A percentile compares a stretch with the other conserved stretches of the same genome.
Evolutionary conservation across 2,797 vertebrate genomes (phyloP).

Genomic region (Acrossocheilus wenchowensis): DNA sequence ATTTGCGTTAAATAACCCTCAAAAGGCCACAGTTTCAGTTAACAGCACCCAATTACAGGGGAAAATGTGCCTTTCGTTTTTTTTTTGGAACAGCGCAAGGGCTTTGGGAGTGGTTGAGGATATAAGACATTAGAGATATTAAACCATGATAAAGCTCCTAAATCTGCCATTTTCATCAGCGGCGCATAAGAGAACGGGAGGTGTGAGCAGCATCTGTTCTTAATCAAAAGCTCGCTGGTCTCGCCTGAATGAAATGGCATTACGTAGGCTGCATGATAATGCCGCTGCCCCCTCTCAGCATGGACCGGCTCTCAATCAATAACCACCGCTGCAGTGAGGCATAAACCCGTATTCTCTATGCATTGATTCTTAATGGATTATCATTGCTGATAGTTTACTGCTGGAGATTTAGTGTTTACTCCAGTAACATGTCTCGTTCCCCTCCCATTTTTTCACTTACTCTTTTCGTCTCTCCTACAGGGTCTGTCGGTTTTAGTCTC

Average conservation of each 20-base stretch:
- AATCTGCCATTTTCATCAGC: constrained; percentile 48
- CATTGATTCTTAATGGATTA: constrained; percentile 49
- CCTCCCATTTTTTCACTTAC: neutral
- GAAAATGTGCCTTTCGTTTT: constrained; percentile 8
- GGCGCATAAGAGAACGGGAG: constrained; percentile 44
- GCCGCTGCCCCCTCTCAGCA: neutral
- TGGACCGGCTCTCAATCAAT: constrained; percentile 23
- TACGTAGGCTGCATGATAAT: constrained; percentile 51
- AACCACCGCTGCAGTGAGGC: neutral
- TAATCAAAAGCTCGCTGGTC: constrained; percentile 43
- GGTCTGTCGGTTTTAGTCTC: constrained; percentile 30
- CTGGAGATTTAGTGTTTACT: constrained; percentile 29
- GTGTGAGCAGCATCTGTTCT: constrained; percentile 54
- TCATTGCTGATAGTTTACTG: constrained; percentile 33
- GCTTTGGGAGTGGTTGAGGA: constrained; percentile 34
- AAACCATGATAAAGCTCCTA: constrained; percentile 51
- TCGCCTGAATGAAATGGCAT: constrained; percentile 40
- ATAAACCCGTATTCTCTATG: constrained; percentile 34
- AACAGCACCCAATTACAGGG: constrained; percentile 35
- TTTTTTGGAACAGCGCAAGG: constrained; percentile 14
- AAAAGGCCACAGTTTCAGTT: constrained; percentile 15
- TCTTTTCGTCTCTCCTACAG: constrained; percentile 34
- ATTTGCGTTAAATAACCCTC: constrained; percentile 37
- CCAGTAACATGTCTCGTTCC: constrained; percentile 5
- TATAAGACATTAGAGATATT: constrained; percentile 49